Evolutionary conservation across 1,140 invertebrate genomes (phyloP).

Genomic region (Ylistrum balloti): DNA sequence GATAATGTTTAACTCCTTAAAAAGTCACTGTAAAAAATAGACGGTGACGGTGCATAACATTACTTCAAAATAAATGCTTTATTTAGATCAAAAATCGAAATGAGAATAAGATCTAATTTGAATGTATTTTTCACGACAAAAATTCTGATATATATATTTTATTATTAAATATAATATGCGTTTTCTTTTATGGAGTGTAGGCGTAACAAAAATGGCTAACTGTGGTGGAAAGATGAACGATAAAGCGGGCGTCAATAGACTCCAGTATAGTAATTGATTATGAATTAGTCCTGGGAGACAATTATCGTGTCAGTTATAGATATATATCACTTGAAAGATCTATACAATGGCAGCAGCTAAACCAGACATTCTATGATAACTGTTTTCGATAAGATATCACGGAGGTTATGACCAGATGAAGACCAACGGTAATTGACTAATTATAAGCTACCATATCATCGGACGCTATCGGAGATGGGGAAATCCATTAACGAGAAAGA

Average conservation of each 20-base stretch:
- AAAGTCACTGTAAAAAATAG: too few species aligned
- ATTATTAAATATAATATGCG: neutral
- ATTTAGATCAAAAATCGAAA: too few species aligned
- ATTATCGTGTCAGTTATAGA: neutral
- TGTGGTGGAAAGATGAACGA: neutral
- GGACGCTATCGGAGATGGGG: neutral
- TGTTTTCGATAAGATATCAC: constrained; percentile 6
- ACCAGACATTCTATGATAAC: neutral
- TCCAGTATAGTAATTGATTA: neutral
- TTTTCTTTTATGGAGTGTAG: neutral
- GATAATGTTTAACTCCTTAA: too few species aligned
- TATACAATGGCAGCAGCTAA: neutral
- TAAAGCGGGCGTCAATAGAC: neutral
- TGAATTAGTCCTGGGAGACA: constrained; percentile 4
- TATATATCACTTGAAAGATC: neutral
- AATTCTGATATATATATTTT: too few species aligned
- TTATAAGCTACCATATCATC: neutral
- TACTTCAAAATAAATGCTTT: too few species aligned
- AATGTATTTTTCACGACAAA: neutral
- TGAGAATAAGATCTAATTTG: neutral
- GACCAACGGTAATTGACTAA: neutral
- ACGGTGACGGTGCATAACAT: too few species aligned
- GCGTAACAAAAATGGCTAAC: neutral
- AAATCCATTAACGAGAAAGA: neutral
- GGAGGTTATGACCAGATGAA: neutral